Base-by-base conservation (phyloP, 1,140 invertebrate species). In the Caenorhabditis tropicalis region DNA sequence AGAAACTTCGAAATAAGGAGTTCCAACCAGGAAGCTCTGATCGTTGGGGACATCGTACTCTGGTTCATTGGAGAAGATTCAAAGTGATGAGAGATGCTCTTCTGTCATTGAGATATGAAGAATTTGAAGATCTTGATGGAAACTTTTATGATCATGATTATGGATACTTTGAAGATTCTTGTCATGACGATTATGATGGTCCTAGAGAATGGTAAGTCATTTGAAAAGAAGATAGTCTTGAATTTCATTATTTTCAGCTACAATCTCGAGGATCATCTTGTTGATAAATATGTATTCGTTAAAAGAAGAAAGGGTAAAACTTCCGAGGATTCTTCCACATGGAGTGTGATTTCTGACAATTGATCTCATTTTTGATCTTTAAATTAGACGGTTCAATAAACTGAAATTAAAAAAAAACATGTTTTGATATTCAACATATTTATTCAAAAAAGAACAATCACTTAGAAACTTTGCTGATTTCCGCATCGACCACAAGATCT, bases 251-350 rank as follows among this genome's bases (percentile, higher is more conserved):
- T 33, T 65, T 65, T 65, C 31, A 65, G 58, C 7, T 65, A 65
- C 58, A 65, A 65, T 65, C 31, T 65, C 7, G 29, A 33, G 29
- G 58, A 65, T 65, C 58, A 65, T 65, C 29, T 65, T 16, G 58
- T 65, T 2, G 16, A 65, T 19, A 65, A 36, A 10, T 27, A 27
- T 56, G 27, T 56, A 6, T 27, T 16, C 29, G 53, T 27, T 21
- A 56, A 27, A 10, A 56, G 21, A 65, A 65, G 3, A 16, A 65
- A 36, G 0, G 16, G 6, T 10, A 24, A 27, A 27, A 27, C 2
- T 65, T 65, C 31, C 19, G 24, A 10, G 15, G 19, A 33, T 7
- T 65, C 58, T 19, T 29, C 53, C 29, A n/a, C 49, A 4, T 51
- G 49, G 49, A 51, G 49, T 51, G 24, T 56, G 2, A 27, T 56